These are phyloP conservation scores for Cynopterus brachyotis DNA, from an alignment of 2,113 vertebrate genomes.

Conservation along the genomic window DNA sequence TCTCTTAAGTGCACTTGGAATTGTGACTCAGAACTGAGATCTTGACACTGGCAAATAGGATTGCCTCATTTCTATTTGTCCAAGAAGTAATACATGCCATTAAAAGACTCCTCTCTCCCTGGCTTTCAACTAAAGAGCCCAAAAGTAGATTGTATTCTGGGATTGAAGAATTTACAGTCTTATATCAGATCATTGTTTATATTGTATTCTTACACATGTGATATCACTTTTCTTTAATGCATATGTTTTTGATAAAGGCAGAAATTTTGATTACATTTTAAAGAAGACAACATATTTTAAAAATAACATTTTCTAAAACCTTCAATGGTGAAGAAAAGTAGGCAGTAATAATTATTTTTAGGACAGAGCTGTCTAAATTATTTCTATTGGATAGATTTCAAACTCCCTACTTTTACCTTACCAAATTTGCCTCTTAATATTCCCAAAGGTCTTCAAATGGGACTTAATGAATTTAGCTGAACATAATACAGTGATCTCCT, in stretches of 20 bases:
- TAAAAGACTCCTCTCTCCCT: not conserved
- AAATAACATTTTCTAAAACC: not conserved
- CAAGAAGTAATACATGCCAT: not conserved
- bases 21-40: not conserved
- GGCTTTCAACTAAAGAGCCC: not conserved
- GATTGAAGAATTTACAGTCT: not conserved
- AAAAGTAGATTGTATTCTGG: not conserved
- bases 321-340: not conserved
- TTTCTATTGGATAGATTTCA: not conserved
- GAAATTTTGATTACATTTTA: not conserved
- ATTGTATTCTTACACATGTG: not conserved
- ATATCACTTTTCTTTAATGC: not conserved
- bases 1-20: not conserved
- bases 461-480: not conserved
- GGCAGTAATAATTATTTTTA: not conserved
- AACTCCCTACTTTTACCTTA: not conserved
- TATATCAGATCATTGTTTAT: not conserved
- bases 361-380: not conserved
- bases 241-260: conserved; percentile 2
- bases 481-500: not conserved
- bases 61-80: not conserved
- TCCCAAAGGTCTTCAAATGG: not conserved
- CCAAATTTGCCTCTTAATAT: not conserved
- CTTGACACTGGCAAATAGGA: not conserved
- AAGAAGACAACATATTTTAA: not conserved